phyloP scores from a whole-genome alignment of 2,888 invertebrate genomes.

The Gasteruption jaculator region DNA sequence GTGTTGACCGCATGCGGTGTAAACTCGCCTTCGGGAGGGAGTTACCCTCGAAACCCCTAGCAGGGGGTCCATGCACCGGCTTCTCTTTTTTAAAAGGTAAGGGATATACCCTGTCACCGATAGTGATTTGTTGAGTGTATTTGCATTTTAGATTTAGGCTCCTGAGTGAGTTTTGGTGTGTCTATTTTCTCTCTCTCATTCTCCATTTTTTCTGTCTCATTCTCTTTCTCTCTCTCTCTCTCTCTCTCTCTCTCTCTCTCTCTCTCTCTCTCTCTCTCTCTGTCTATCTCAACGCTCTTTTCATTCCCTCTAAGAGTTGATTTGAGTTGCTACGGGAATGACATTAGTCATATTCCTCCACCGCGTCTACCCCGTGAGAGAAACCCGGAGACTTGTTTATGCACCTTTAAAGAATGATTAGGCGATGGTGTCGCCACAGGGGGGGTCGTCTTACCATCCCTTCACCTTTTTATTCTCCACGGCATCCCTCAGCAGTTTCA shows the following conservation, averaged over 20 bases:
- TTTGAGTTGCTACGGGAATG: slow-evolving; percentile 38
- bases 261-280: slow-evolving; percentile 15
- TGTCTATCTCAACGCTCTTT: slow-evolving; percentile 7
- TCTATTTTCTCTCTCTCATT: slow-evolving; percentile 27
- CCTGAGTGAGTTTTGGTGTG: no score
- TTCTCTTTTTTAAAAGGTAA: slow-evolving; percentile 44
- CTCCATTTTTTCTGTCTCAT: slow-evolving; percentile 15
- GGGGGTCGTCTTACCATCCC: slow-evolving; percentile 35
- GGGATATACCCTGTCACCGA: slow-evolving; percentile 49
- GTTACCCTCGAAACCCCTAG: slow-evolving; percentile 45
- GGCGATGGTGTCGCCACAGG: slow-evolving; percentile 46
- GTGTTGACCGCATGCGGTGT: slow-evolving; percentile 38
- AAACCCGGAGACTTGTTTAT: slow-evolving; percentile 45
- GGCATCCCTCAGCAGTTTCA: slow-evolving; percentile 6
- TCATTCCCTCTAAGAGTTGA: slow-evolving; percentile 15
- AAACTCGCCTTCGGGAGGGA: slow-evolving; percentile 37
- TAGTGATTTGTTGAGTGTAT: slow-evolving; percentile 50
- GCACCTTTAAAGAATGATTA: slow-evolving; percentile 52
- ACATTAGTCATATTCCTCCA: slow-evolving; percentile 45
- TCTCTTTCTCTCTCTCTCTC: slow-evolving; percentile 15
- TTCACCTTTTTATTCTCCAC: slow-evolving; percentile 14
- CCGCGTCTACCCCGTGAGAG: slow-evolving; percentile 23
- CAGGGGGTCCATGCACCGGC: slow-evolving; percentile 46
- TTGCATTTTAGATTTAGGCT: slow-evolving; percentile 51
- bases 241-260: slow-evolving; percentile 19